A percentile compares a stretch with the other conserved stretches of the same genome.
phyloP scores from a whole-genome alignment of 1,140 invertebrate genomes.

The Tetramorium simillimum region DNA sequence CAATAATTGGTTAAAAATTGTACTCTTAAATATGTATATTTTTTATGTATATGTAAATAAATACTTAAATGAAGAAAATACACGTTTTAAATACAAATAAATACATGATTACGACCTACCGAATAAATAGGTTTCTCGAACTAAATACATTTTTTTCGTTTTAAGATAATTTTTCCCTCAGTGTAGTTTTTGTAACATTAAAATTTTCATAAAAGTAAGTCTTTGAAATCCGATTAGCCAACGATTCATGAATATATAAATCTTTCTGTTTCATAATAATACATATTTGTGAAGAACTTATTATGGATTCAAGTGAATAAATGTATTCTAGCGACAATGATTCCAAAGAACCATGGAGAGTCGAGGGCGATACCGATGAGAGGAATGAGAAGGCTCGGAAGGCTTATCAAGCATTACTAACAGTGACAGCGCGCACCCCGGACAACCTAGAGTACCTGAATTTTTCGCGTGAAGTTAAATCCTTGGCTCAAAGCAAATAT shows the following conservation, averaged over 20 bases:
- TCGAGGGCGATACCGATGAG: slow-evolving; percentile 91
- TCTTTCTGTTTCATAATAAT: background rate
- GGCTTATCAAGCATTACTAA: slow-evolving; percentile 96
- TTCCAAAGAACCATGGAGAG: slow-evolving; percentile 92
- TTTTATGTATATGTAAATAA: too few relatives aligned
- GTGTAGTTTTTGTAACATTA: background rate
- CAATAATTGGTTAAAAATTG: too few relatives aligned
- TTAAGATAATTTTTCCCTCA: too few relatives aligned
- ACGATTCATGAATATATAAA: background rate
- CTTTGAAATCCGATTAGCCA: background rate
- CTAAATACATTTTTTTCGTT: too few relatives aligned
- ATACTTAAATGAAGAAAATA: too few relatives aligned
- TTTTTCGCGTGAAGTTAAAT: slow-evolving; percentile 93
- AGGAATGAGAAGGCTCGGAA: slow-evolving; percentile 93
- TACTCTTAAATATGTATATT: too few relatives aligned
- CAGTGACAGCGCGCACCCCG: slow-evolving; percentile 94
- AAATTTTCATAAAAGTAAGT: background rate
- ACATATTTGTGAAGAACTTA: background rate
- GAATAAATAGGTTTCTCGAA: too few relatives aligned
- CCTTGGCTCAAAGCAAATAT: slow-evolving; percentile 91
- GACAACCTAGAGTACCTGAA: slow-evolving; percentile 91
- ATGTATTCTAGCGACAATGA: slow-evolving; percentile 81
- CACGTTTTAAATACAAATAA: too few relatives aligned
- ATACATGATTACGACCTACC: too few relatives aligned
- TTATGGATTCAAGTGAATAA: background rate